A percentile compares a stretch with the other conserved stretches of the same genome.
These are phyloP conservation scores for Falco punctatus DNA, from an alignment of 2,113 vertebrate genomes.

Conservation along the genomic window DNA sequence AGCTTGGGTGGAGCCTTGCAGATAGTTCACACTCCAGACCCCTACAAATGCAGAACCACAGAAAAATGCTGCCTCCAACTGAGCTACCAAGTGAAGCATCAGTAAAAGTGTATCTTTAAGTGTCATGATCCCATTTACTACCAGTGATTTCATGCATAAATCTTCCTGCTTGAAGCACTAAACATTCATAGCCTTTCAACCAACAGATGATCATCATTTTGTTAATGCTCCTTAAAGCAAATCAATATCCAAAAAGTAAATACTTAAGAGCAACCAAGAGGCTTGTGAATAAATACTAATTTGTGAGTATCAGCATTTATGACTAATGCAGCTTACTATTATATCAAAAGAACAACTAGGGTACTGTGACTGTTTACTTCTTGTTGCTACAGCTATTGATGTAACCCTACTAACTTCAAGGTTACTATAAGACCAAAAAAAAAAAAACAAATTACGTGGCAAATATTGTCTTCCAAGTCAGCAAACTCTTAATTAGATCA, in stretches of 20 bases:
- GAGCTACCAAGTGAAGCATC: neutral
- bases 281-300: conserved; percentile 12
- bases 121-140: neutral
- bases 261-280: neutral
- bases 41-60: neutral
- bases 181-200: conserved; percentile 25
- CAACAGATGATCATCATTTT: neutral
- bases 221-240: conserved; percentile 19
- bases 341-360: neutral
- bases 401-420: neutral
- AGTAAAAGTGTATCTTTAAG: neutral
- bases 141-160: neutral
- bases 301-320: conserved; percentile 3
- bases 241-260: conserved; percentile 15
- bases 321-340: neutral
- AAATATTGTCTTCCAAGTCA: neutral
- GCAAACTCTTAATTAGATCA: neutral
- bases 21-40: accelerated
- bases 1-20: neutral
- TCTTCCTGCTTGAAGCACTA: neutral
- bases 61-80: neutral
- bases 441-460: neutral
- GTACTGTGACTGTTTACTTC: neutral
- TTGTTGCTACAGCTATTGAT: neutral
- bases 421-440: neutral